A percentile compares a stretch with the other conserved stretches of the same genome.
Conservation (phyloP, 2,888 invertebrate genomes). For the Habroteleia sp. region DNA sequence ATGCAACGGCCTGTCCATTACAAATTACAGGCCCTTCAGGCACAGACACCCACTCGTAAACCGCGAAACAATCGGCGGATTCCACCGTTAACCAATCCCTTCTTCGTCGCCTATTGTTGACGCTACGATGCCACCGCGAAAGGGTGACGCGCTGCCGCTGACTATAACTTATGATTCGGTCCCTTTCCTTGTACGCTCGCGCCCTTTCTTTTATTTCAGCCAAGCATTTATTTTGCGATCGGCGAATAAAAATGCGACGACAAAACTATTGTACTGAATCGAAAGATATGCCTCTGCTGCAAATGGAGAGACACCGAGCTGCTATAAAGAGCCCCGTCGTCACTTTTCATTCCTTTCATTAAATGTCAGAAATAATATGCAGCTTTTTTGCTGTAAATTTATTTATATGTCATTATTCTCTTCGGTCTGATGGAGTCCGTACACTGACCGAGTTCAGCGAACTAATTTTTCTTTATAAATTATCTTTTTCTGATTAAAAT, state of each 20-base stretch:
- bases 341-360: too few species aligned
- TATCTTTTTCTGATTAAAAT: too few species aligned
- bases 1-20: conserved; percentile 61
- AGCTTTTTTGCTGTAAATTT: too few species aligned
- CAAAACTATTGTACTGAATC: conserved; percentile 20
- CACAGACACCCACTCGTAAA: conserved; percentile 74
- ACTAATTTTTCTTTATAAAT: too few species aligned
- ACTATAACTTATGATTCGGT: conserved; percentile 66
- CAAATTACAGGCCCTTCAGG: conserved; percentile 73
- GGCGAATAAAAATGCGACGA: conserved; percentile 21
- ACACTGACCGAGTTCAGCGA: too few species aligned
- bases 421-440: too few species aligned
- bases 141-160: conserved; percentile 50
- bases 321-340: too few species aligned
- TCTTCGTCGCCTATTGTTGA: conserved; percentile 48
- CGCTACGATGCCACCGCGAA: conserved; percentile 47
- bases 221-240: conserved; percentile 35
- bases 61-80: conserved; percentile 71
- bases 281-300: not conserved
- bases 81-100: conserved; percentile 61
- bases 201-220: conserved; percentile 41
- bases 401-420: too few species aligned
- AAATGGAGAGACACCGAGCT: not conserved
- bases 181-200: conserved; percentile 57
- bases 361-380: too few species aligned